These are phyloP conservation scores for Adela reaumurella DNA, from an alignment of 2,888 invertebrate genomes.

Conservation along the genomic window DNA sequence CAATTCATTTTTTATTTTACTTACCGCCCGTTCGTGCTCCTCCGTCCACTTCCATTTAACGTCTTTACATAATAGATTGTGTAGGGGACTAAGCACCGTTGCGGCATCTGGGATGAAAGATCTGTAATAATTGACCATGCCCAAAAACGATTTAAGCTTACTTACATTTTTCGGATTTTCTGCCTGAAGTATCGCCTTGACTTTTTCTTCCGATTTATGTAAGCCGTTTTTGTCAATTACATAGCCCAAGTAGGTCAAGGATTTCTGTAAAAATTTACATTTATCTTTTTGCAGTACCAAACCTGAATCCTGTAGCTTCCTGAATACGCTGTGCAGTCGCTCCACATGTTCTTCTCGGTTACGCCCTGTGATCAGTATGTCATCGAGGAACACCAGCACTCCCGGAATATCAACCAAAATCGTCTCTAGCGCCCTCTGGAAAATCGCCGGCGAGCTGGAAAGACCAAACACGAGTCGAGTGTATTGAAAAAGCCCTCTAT, in stretches of 20 bases:
- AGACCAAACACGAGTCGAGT: slow-evolving; percentile 3
- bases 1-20: slow-evolving; percentile 5
- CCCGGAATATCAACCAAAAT: background rate
- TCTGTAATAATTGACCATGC: slow-evolving; percentile 14
- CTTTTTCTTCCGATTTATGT: slow-evolving; percentile 11
- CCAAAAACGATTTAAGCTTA: slow-evolving; percentile 14
- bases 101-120: slow-evolving; percentile 11
- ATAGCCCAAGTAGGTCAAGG: slow-evolving; percentile 11
- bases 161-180: slow-evolving; percentile 9
- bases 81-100: slow-evolving; percentile 7
- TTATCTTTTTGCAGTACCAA: slow-evolving; percentile 6
- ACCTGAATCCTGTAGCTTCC: slow-evolving; percentile 9
- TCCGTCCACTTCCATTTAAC: slow-evolving; percentile 7
- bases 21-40: slow-evolving; percentile 3
- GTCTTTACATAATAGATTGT: slow-evolving; percentile 7
- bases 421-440: slow-evolving; percentile 2
- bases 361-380: slow-evolving; percentile 3
- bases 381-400: background rate
- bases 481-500: slow-evolving; percentile 2
- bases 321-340: slow-evolving; percentile 8
- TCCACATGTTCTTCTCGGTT: slow-evolving; percentile 4
- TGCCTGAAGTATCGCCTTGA: slow-evolving; percentile 9
- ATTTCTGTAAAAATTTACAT: slow-evolving; percentile 7
- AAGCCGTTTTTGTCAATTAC: slow-evolving; percentile 10
- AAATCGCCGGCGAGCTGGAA: slow-evolving; percentile 3